Evolutionary conservation across 2,888 invertebrate species (phyloP).

Genomic region (Megastigmus dorsalis): DNA sequence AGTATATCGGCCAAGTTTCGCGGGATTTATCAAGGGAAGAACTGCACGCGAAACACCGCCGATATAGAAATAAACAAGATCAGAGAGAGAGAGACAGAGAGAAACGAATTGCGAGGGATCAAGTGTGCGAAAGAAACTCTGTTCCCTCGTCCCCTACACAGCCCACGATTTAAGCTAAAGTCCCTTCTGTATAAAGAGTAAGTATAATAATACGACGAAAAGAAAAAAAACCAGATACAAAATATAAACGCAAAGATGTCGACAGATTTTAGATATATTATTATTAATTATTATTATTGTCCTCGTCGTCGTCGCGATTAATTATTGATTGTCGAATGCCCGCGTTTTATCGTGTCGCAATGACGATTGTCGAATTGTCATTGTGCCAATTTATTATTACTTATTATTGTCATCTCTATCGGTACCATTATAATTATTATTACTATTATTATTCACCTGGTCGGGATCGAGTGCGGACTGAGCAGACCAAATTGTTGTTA

Average conservation of each 20-base stretch:
- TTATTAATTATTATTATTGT: conserved; percentile 50
- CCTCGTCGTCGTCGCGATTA: conserved; percentile 56
- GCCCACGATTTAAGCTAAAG: conserved; percentile 46
- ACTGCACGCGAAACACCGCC: no score
- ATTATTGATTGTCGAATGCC: conserved; percentile 52
- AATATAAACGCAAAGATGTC: conserved; percentile 61
- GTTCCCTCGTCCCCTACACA: conserved; percentile 23
- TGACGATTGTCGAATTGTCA: conserved; percentile 60
- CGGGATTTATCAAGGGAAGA: no score
- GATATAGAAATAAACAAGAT: no score
- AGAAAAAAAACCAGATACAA: conserved; percentile 56
- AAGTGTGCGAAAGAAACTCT: conserved; percentile 12
- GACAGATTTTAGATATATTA: conserved; percentile 60
- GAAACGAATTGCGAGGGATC: conserved; percentile 13
- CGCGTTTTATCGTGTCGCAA: conserved; percentile 53
- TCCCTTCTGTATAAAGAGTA: conserved; percentile 73
- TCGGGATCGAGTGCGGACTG: conserved; percentile 64
- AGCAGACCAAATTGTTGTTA: conserved; percentile 58
- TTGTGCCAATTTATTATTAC: conserved; percentile 62
- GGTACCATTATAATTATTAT: conserved; percentile 59
- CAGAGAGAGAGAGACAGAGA: no score
- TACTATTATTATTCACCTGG: conserved; percentile 60
- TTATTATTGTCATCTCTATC: conserved; percentile 54
- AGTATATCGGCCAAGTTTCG: no score
- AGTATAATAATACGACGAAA: conserved; percentile 65